A percentile compares a stretch with the other conserved stretches of the same genome.
phyloP scores from a whole-genome alignment of 2,888 invertebrate genomes.

The Pammene aurita region DNA sequence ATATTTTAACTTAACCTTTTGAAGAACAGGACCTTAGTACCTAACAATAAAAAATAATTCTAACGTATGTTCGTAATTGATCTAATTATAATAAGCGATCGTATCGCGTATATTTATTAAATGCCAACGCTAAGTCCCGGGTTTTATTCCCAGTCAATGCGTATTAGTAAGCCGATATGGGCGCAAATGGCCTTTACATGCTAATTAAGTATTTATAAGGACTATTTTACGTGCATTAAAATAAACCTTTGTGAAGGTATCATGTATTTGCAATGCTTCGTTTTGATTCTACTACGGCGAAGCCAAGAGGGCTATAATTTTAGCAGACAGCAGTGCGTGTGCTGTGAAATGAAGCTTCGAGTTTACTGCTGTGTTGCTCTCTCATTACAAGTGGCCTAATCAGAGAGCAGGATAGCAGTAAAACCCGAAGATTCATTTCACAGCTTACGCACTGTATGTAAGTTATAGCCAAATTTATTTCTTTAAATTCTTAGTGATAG shows the following conservation, averaged over 20 bases:
- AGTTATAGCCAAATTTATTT: too few species aligned
- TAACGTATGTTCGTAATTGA: constrained; percentile 30
- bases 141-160: constrained; percentile 20
- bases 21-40: background rate
- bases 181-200: constrained; percentile 4
- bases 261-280: background rate
- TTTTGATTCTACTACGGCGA: too few species aligned
- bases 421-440: too few species aligned
- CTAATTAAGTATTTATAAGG: constrained; percentile 1
- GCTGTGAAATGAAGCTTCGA: too few species aligned
- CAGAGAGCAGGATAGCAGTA: too few species aligned
- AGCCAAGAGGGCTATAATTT: too few species aligned
- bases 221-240: background rate
- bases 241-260: background rate
- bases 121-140: constrained; percentile 22
- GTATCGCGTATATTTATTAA: constrained; percentile 31
- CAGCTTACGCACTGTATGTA: too few species aligned
- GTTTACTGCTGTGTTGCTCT: too few species aligned
- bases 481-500: too few species aligned
- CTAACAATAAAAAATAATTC: background rate
- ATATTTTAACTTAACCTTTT: background rate
- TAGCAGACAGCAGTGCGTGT: too few species aligned
- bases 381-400: too few species aligned
- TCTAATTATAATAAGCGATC: constrained; percentile 25
- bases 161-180: constrained; percentile 26